Evolutionary conservation across 53 echinoderm and acorn worm genomes (phyloP).

Genomic region (Arbacia lixula): DNA sequence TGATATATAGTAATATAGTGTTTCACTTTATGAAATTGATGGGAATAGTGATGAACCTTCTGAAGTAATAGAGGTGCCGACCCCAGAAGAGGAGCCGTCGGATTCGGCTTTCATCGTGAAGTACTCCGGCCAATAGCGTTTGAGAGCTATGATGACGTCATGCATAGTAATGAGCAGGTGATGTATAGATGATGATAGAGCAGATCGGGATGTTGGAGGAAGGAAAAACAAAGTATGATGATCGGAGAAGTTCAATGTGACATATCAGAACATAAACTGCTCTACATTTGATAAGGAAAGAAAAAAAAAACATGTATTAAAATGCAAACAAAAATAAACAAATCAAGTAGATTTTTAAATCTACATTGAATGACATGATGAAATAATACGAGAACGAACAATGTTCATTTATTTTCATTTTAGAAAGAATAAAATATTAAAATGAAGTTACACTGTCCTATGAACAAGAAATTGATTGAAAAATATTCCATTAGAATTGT

Average conservation of each 20-base stretch:
- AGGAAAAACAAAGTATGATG: background rate
- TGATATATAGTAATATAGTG: background rate
- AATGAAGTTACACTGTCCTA: no score
- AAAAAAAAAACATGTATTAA: constrained; percentile 34
- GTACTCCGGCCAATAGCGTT: constrained; percentile 65
- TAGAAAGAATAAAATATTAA: no score
- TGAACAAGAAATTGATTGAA: no score
- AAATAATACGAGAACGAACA: no score
- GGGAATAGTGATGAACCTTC: constrained; percentile 65
- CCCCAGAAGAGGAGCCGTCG: constrained; percentile 75
- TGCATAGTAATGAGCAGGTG: background rate
- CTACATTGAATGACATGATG: no score
- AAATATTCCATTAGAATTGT: no score
- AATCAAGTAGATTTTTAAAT: no score
- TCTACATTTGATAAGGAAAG: background rate
- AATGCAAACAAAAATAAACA: no score
- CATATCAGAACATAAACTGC: no score
- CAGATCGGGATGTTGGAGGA: background rate
- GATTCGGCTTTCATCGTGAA: constrained; percentile 50
- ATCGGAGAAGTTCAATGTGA: no score
- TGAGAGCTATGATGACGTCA: constrained; percentile 56
- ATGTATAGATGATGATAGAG: background rate
- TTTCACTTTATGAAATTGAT: background rate
- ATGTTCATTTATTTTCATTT: no score
- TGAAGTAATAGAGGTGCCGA: constrained; percentile 77